Conservation (phyloP, 2,113 vertebrate species). For the Sapajus apella region DNA sequence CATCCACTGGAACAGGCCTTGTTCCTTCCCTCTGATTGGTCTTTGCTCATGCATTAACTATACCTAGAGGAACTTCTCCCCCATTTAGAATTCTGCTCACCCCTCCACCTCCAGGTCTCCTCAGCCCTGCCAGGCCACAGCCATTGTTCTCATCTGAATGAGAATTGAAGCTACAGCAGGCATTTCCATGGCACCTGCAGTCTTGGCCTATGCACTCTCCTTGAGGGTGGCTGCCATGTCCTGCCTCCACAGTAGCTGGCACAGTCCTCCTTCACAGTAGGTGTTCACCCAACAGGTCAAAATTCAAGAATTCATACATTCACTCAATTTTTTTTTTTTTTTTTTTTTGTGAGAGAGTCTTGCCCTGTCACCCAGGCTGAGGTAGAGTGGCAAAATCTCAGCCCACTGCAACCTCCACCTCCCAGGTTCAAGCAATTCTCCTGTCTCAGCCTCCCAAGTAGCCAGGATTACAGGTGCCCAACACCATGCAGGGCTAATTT, state of each 20-base stretch:
- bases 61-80: background rate
- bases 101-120: background rate
- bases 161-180: background rate
- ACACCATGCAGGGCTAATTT: too few species aligned
- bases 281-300: background rate
- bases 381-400: too few species aligned
- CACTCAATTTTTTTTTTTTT: background rate
- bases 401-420: too few species aligned
- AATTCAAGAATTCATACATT: slow-evolving; percentile 38
- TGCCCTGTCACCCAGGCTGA: too few species aligned
- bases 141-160: background rate
- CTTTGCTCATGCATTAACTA: background rate
- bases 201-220: accelerated
- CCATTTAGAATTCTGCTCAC: background rate
- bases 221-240: background rate
- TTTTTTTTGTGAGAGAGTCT: too few species aligned
- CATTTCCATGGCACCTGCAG: background rate
- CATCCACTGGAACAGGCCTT: background rate
- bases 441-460: too few species aligned
- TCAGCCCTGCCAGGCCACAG: background rate
- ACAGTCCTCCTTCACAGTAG: background rate
- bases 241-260: background rate
- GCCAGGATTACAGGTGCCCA: too few species aligned
- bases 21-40: background rate
- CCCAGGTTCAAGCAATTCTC: too few species aligned